Base-by-base conservation (phyloP, 2,888 invertebrate genomes). In the Ptychoptera contaminata region DNA sequence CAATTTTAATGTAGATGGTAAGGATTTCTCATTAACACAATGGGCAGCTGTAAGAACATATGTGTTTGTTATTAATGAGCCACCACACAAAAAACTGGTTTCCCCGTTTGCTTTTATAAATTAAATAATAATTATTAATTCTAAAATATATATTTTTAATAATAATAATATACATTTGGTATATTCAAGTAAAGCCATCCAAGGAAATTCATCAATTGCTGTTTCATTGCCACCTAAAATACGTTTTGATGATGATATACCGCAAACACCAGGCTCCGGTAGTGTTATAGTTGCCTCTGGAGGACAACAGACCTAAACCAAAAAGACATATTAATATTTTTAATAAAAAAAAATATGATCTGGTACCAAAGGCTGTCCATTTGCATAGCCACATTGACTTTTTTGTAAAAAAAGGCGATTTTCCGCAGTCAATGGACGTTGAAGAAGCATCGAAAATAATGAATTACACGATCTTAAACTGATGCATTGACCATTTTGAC, bases 61-160 rank as follows among this genome's bases (percentile, higher is more conserved):
- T 48, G 72, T 70, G 1, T 63, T 59, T 23, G 66, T 72, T 52
- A 85, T 79, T 15, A 85, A 62, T 1, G 77, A 79, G 1, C 82
- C 84, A 1, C 82, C 84, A 55, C 84, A 85, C 53, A 79, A 76
- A 51, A 77, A 79, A 1, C 76, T 74, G 53, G 65, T 69, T 0
- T 67, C 68, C 31, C 70, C 70, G 40, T 70, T 74, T 57, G 73
- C 75, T 75, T 51, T 35, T 60, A 58, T 47, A 49, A 31, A 11
- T 44, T 43, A 42, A 34, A 42, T 12, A 12, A 44, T n/a, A 15
- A 12, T 46, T 23, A n/a, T 38, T 40, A 38, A 35, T 15, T 37
- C 31, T n/a, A 31, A 37, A 9, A 29, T 16, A 4, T 12, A 35
- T 8, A 11, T 12, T 23, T 7, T 16, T 10, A 39, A 15, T 32